Base-by-base conservation (phyloP, 2,113 vertebrate genomes). In the Phalacrocorax pelagicus region DNA sequence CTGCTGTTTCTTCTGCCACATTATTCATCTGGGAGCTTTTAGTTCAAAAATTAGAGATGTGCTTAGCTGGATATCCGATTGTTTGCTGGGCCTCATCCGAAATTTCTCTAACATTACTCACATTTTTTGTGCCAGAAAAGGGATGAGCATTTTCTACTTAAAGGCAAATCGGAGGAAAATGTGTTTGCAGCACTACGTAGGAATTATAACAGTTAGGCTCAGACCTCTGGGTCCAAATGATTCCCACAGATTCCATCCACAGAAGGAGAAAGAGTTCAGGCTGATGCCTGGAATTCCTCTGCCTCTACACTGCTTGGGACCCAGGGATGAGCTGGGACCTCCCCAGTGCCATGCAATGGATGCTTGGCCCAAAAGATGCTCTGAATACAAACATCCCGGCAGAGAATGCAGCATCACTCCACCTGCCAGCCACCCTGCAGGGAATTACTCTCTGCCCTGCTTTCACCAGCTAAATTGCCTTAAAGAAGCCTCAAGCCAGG, bases 101-200 rank as follows among this genome's bases (percentile, higher is more conserved):
- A 81, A 96, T 94, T 95, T 96, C 94, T 96, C 71, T 26, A 62
- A 54, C 66, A 88, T 92, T 90, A 87, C 92, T 89, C 94, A 81
- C 61, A 4, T 29, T 75, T 85, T 85, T 15, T 26, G 47, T 16
- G 72, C 8, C 1, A 44, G 65, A 67, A 81, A 40, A 44, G 69
- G 77, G 81, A 49, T 67, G 51, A 92, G 42, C 61, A 38, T 63
- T 95, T 95, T 59, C 65, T 47, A 27, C 23, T 15, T 59, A 20
- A 62, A 88, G 61, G 75, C 71, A 88, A 57, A 89, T 82, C 18
- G 30, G 58, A 70, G 26, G 38, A 70, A 85, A 36, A n/a, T 55
- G 38, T 2, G 20, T 23, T 75, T 26, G 63, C 69, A 78, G 61
- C 58, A 8, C 32, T 15, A 3, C 2, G 5, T 26, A 55, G 57